Evolutionary conservation across 2,797 vertebrate species (phyloP).

Genomic region (Crypturellus tataupa): DNA sequence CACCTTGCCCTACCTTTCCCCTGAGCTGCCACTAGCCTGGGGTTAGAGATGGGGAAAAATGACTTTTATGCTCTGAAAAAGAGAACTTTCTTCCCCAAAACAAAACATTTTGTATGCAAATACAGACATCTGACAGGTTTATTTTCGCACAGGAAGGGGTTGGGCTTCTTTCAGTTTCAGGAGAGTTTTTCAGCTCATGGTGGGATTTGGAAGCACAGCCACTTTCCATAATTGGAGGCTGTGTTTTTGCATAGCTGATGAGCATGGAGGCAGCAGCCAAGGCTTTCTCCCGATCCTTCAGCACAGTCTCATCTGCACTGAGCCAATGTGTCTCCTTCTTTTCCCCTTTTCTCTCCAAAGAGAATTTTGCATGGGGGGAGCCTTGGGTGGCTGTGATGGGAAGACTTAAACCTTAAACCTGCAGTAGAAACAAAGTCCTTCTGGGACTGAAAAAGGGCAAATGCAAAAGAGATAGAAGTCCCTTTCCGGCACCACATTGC

Average conservation of each 20-base stretch:
- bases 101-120: slow-evolving; percentile 59
- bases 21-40: neutral
- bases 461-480: neutral
- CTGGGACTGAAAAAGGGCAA: neutral
- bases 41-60: slow-evolving; percentile 7
- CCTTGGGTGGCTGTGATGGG: accelerated
- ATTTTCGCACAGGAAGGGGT: slow-evolving; percentile 31
- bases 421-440: neutral
- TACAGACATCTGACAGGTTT: neutral
- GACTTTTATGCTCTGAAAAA: slow-evolving; percentile 44
- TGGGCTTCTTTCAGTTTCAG: neutral
- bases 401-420: neutral
- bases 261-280: neutral
- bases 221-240: neutral
- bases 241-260: neutral
- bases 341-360: neutral
- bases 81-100: slow-evolving; percentile 3
- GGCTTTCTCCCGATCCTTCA: neutral
- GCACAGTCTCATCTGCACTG: accelerated
- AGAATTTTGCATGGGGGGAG: neutral
- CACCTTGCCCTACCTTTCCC: neutral
- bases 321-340: neutral
- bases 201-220: accelerated
- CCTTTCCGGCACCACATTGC: accelerated
- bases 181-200: neutral